phyloP scores from a whole-genome alignment of 1,140 invertebrate species.

The Drosophila seguyi region DNA sequence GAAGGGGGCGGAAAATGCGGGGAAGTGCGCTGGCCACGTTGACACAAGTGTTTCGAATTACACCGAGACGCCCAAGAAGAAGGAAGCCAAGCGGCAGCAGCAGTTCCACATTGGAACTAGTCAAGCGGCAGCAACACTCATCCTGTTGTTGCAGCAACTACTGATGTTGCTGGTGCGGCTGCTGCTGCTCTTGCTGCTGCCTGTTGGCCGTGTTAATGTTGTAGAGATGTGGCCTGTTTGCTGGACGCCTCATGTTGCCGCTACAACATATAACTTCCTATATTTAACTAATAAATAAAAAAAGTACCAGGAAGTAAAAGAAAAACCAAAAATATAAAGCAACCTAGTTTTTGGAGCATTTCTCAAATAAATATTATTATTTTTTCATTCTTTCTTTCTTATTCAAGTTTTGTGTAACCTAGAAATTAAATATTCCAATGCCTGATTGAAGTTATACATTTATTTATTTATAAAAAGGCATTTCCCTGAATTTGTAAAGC shows the following conservation, averaged over 20 bases:
- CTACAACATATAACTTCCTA: conserved; percentile 1
- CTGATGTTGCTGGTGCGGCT: conserved; percentile 19
- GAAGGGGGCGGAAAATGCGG: background rate
- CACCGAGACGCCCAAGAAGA: conserved; percentile 50
- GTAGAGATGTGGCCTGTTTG: conserved; percentile 29
- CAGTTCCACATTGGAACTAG: conserved; percentile 37
- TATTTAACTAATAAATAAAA: background rate
- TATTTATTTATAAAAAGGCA: background rate
- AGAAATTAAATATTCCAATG: too few relatives aligned
- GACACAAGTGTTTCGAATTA: conserved; percentile 85
- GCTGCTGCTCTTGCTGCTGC: background rate
- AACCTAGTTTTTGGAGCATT: background rate
- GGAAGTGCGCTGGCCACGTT: conserved; percentile 38
- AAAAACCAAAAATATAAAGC: background rate
- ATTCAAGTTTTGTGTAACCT: background rate
- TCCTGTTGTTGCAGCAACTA: conserved; percentile 23
- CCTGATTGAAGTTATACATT: background rate
- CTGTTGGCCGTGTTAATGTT: conserved; percentile 29
- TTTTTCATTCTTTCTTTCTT: too few relatives aligned
- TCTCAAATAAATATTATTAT: background rate
- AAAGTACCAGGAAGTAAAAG: background rate
- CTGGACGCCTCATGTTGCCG: conserved; percentile 23
- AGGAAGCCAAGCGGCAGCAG: conserved; percentile 38
- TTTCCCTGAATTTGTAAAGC: background rate
- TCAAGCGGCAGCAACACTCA: conserved; percentile 45